Conservation (phyloP, 2,113 vertebrate genomes). For the Aegotheles bennettii region DNA sequence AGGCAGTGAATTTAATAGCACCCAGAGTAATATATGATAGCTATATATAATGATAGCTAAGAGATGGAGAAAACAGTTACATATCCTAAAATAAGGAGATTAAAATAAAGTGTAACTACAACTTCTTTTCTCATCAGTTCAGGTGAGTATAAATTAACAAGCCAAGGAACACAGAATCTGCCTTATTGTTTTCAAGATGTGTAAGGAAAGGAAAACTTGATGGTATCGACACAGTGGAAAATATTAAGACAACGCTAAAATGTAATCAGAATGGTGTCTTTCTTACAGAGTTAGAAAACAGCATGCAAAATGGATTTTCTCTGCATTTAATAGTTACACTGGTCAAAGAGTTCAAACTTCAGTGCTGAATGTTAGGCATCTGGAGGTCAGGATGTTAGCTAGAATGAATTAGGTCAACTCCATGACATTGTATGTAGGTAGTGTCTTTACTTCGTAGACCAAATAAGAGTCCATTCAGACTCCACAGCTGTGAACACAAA, state of each 20-base stretch:
- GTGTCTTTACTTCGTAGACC: background rate
- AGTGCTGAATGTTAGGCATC: background rate
- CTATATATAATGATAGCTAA: background rate
- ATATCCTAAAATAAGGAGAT: background rate
- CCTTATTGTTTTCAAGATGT: background rate
- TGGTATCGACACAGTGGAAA: background rate
- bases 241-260: background rate
- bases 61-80: background rate
- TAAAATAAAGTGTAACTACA: conserved; percentile 32
- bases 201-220: background rate
- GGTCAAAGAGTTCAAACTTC: background rate
- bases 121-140: background rate
- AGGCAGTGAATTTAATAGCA: background rate
- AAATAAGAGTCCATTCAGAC: background rate
- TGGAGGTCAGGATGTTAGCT: background rate
- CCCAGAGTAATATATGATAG: background rate
- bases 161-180: background rate
- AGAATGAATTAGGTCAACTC: background rate
- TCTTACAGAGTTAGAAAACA: background rate
- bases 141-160: background rate
- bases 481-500: conserved; percentile 10
- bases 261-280: background rate
- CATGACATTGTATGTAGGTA: background rate
- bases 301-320: conserved; percentile 47
- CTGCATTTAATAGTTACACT: background rate